Evolutionary conservation across 2,797 vertebrate genomes (phyloP).

Genomic region (Protonibea diacanthus): DNA sequence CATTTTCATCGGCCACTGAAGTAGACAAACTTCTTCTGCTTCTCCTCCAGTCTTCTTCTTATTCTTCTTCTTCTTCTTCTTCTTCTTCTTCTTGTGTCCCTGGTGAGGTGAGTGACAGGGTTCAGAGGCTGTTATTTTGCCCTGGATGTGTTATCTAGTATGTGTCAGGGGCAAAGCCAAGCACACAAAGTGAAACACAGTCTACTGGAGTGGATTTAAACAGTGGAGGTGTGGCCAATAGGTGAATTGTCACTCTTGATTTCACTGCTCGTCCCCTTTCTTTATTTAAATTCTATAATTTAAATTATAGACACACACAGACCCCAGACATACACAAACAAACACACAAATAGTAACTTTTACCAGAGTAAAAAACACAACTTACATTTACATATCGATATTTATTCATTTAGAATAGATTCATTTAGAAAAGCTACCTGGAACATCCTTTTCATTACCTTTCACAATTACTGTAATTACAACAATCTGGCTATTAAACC

Average conservation of each 20-base stretch:
- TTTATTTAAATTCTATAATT: neutral
- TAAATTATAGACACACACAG: too few species aligned
- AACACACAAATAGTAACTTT: neutral
- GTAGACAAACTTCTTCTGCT: neutral
- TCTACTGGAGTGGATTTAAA: conserved; percentile 28
- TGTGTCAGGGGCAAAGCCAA: conserved; percentile 15
- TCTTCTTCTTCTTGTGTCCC: neutral
- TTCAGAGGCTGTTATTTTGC: neutral
- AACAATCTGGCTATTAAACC: neutral
- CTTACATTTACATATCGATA: neutral
- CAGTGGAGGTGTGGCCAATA: conserved; percentile 50
- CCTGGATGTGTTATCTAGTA: neutral
- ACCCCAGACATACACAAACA: neutral
- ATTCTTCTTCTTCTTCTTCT: neutral
- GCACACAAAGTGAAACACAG: conserved; percentile 19
- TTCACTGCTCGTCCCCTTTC: neutral
- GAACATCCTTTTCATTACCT: neutral
- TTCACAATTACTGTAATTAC: neutral
- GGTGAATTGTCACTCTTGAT: too few species aligned
- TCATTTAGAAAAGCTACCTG: neutral
- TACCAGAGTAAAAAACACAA: neutral
- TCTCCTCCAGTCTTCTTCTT: neutral
- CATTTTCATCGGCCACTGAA: conserved; percentile 53
- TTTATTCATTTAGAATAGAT: neutral
- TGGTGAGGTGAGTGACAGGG: neutral